Percentiles rank a stretch among this genome's conserved stretches.
These are phyloP conservation scores for Subacronicta megacephala DNA, from an alignment of 2,888 invertebrate species.

Conservation along the genomic window DNA sequence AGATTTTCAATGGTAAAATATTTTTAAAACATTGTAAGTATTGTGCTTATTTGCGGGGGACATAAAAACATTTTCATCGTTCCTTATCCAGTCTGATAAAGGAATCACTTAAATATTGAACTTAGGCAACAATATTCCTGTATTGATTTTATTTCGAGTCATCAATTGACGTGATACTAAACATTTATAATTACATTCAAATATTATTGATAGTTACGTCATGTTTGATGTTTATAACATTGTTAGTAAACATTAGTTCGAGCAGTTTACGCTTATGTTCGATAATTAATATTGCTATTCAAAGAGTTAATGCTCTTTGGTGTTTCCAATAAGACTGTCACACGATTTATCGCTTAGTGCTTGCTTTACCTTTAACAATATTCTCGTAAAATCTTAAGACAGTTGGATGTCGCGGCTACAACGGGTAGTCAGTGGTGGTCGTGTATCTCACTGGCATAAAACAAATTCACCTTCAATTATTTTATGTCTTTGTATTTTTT, in stretches of 20 bases:
- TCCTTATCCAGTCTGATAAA: too few relatives aligned
- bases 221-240: slow-evolving; percentile 3
- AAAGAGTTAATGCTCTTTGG: slow-evolving; percentile 15
- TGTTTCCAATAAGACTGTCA: slow-evolving; percentile 5
- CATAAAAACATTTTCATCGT: too few relatives aligned
- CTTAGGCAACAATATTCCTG: background rate
- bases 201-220: background rate
- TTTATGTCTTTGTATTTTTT: too few relatives aligned
- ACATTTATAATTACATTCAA: background rate
- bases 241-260: slow-evolving; percentile 8
- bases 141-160: background rate
- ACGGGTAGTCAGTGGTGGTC: too few relatives aligned
- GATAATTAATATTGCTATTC: slow-evolving; percentile 18
- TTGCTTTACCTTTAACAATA: too few relatives aligned
- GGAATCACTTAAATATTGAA: too few relatives aligned
- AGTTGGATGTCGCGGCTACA: too few relatives aligned
- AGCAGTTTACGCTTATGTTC: slow-evolving; percentile 3
- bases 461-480: too few relatives aligned
- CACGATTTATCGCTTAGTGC: slow-evolving; percentile 1
- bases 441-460: too few relatives aligned
- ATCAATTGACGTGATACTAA: background rate
- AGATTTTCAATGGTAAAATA: too few relatives aligned
- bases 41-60: too few relatives aligned
- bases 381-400: background rate
- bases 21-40: too few relatives aligned